Base-by-base conservation (phyloP, 2,797 vertebrate genomes). In the Pangasius larnaudii region DNA sequence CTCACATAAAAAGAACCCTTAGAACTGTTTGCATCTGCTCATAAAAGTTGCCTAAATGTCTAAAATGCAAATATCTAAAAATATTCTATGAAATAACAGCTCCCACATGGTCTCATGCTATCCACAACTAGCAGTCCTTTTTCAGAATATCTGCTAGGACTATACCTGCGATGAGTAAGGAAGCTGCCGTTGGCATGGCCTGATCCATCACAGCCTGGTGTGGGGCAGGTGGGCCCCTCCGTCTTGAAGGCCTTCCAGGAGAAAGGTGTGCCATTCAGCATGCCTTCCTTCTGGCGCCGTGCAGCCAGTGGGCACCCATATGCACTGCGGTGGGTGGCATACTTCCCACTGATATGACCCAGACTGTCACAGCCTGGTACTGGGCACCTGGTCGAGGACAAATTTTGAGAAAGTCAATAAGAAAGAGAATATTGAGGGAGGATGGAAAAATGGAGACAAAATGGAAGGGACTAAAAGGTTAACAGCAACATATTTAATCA, bases 161-260 rank as follows among this genome's bases (percentile, higher is more conserved):
- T 46, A 30, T 94, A 99, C 98, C 98, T 99, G 93, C 98, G 96
- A 94, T 99, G 98, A 63, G 98, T 99, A 93, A 99, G 98, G 94
- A 99, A 99, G 94, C 98, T 99, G 84, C 99, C 98, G 0, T 99
- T 99, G 84, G 99, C 98, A 0, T 99, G 99, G 87, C 99, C 98
- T 0, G 98, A 99, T 81, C 98, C 98, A 0, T 99, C 99, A 0
- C 99, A 99, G 77, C 98, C 99, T 0, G 97, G 97, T 0, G 98
- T 99, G 53, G 98, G 98, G 90, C 98, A 99, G 39, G 97, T 96
- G 0, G 98, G 98, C 1, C 98, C 98, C 93, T 99, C 98, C 0
- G 97, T 97, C 95, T 98, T 99, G 90, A 99, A 95, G 0, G 98
- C 97, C 91, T 99, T 99, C 99, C 99, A 99, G 91, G 97, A 97